Evolutionary conservation across 2,888 invertebrate genomes (phyloP).

Genomic region (Phrixothrix hirtus): DNA sequence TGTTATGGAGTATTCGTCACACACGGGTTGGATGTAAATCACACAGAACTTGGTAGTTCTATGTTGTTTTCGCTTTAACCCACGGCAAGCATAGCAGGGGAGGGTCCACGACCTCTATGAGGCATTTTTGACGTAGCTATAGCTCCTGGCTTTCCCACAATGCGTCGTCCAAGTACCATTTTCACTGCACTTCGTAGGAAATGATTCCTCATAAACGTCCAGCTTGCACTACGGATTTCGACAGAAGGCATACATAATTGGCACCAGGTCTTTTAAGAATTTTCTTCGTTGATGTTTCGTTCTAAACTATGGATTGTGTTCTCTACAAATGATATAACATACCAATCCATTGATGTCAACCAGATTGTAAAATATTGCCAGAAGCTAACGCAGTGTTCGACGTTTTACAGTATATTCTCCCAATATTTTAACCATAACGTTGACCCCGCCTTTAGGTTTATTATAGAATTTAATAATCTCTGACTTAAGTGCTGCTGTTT

Average conservation of each 20-base stretch:
- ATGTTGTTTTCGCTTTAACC: neutral
- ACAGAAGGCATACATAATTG: neutral
- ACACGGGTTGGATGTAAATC: neutral
- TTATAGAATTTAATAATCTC: neutral
- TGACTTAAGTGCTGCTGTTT: neutral
- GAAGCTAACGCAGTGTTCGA: neutral
- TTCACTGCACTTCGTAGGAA: neutral
- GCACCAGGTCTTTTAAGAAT: neutral
- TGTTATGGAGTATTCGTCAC: neutral
- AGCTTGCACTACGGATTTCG: constrained; percentile 1
- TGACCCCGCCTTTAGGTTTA: neutral
- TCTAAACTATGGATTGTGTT: constrained; percentile 1
- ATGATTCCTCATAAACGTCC: neutral
- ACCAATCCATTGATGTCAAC: no score
- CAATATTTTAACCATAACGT: neutral
- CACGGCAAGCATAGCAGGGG: neutral
- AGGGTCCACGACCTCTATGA: neutral
- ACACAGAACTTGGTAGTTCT: neutral
- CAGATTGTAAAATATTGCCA: neutral
- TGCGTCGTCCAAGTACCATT: neutral
- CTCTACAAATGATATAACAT: no score
- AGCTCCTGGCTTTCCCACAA: neutral
- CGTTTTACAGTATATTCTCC: neutral
- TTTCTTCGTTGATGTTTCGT: neutral
- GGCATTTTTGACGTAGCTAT: neutral